These are phyloP conservation scores for Mesocentrotus franciscanus DNA, from an alignment of 53 echinoderm and acorn worm genomes.

Conservation along the genomic window DNA sequence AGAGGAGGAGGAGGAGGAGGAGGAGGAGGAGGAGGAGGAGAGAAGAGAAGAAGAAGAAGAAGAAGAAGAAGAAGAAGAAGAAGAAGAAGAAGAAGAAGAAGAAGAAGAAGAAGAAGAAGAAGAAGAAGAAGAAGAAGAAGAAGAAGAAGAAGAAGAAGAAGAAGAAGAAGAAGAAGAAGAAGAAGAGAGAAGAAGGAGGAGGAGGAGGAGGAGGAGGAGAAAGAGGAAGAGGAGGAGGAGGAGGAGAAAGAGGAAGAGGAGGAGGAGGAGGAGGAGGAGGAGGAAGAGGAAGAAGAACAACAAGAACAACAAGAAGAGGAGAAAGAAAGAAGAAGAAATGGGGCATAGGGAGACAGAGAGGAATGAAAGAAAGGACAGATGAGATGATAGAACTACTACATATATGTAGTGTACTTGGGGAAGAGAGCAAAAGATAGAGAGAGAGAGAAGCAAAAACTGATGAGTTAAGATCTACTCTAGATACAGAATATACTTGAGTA, in stretches of 20 bases:
- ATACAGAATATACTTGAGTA: background rate
- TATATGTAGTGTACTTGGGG: too few relatives aligned
- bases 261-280: background rate
- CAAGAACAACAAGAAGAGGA: too few relatives aligned
- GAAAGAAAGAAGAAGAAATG: too few relatives aligned
- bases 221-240: background rate
- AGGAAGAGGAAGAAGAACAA: too few relatives aligned
- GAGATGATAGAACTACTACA: too few relatives aligned
- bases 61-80: too few relatives aligned
- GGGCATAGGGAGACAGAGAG: background rate
- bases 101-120: too few relatives aligned
- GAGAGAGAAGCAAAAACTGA: background rate
- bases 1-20: background rate
- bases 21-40: background rate
- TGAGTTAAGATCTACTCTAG: constrained; percentile 7
- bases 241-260: background rate
- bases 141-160: too few relatives aligned
- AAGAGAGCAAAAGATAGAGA: too few relatives aligned
- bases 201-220: background rate
- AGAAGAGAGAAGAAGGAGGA: background rate
- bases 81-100: too few relatives aligned
- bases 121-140: background rate
- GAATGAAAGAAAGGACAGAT: background rate
- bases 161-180: too few relatives aligned
- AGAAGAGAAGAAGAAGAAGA: background rate